These are phyloP conservation scores for Beroe ovata DNA, from an alignment of 37 sponge, comb jelly and placozoan genomes.

Conservation along the genomic window DNA sequence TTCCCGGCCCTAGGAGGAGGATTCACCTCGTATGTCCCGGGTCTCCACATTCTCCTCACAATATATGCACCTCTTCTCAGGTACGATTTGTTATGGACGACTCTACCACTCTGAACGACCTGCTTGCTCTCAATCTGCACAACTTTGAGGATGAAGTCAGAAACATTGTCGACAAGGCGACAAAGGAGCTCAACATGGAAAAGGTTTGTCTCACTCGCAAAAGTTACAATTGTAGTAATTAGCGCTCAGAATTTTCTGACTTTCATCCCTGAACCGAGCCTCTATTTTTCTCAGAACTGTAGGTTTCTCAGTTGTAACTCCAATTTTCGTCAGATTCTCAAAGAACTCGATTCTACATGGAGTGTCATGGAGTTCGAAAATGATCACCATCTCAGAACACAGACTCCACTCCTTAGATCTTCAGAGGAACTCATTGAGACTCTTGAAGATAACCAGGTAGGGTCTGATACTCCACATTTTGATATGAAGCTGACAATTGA, in stretches of 20 bases:
- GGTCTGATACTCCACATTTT: too few relatives aligned
- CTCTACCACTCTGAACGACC: conserved; percentile 87
- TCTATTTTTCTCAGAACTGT: too few relatives aligned
- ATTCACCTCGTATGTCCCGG: too few relatives aligned
- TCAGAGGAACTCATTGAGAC: conserved; percentile 97
- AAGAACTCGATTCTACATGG: conserved; percentile 95
- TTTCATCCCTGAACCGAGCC: too few relatives aligned
- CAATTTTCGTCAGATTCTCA: conserved; percentile 23
- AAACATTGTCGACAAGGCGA: conserved; percentile 97
- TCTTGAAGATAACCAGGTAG: conserved; percentile 95
- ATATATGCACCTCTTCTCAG: too few relatives aligned
- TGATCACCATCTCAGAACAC: conserved; percentile 85
- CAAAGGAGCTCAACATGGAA: conserved; percentile 98
- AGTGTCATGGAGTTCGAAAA: conserved; percentile 94
- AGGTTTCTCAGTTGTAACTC: too few relatives aligned
- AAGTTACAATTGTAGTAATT: too few relatives aligned
- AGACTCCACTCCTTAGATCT: conserved; percentile 75
- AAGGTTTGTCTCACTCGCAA: conserved; percentile 69
- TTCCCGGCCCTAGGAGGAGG: too few relatives aligned
- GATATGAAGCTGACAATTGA: too few relatives aligned
- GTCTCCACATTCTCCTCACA: too few relatives aligned
- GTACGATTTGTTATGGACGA: conserved; percentile 97
- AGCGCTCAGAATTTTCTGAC: too few relatives aligned
- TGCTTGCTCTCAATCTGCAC: conserved; percentile 95
- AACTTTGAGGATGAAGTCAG: conserved; percentile 98